Percentiles rank a stretch among this genome's conserved stretches.
Evolutionary conservation across 2,888 invertebrate species (phyloP).

Genomic region (Phyto melanocephala): DNA sequence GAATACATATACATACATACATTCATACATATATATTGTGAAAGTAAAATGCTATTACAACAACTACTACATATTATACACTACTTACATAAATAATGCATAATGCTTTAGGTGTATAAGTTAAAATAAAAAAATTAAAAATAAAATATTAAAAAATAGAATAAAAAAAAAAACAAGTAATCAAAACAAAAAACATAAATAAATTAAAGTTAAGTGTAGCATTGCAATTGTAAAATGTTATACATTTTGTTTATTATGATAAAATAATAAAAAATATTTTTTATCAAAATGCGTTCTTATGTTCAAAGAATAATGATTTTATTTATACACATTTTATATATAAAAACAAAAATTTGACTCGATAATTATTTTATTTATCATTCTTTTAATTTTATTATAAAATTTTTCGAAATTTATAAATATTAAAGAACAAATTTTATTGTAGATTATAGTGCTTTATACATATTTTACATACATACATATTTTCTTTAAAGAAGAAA

Average conservation of each 20-base stretch:
- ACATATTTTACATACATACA: slow-evolving; percentile 29
- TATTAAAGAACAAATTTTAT: slow-evolving; percentile 56
- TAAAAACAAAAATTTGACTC: slow-evolving; percentile 4
- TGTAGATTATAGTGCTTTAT: slow-evolving; percentile 58
- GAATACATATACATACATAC: neutral
- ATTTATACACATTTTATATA: too few species aligned
- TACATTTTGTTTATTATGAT: slow-evolving; percentile 20
- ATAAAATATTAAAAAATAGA: slow-evolving; percentile 25
- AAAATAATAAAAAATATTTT: slow-evolving; percentile 22
- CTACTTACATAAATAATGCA: slow-evolving; percentile 38
- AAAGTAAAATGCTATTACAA: slow-evolving; percentile 32
- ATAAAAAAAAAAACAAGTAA: neutral
- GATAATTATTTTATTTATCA: slow-evolving; percentile 41
- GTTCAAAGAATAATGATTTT: slow-evolving; percentile 58
- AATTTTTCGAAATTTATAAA: slow-evolving; percentile 23
- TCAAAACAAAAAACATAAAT: slow-evolving; percentile 8
- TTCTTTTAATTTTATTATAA: slow-evolving; percentile 20
- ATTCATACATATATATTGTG: neutral
- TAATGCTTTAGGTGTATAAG: slow-evolving; percentile 58
- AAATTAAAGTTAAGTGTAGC: slow-evolving; percentile 21
- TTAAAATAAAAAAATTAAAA: slow-evolving; percentile 6
- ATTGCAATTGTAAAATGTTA: slow-evolving; percentile 35
- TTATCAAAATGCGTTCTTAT: slow-evolving; percentile 38
- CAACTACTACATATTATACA: slow-evolving; percentile 45
- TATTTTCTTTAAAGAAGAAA: slow-evolving; percentile 16